Evolutionary conservation across 1,140 invertebrate genomes (phyloP), one percentile per base, ranked within the genome.

Genomic region (Diprion similis): DNA sequence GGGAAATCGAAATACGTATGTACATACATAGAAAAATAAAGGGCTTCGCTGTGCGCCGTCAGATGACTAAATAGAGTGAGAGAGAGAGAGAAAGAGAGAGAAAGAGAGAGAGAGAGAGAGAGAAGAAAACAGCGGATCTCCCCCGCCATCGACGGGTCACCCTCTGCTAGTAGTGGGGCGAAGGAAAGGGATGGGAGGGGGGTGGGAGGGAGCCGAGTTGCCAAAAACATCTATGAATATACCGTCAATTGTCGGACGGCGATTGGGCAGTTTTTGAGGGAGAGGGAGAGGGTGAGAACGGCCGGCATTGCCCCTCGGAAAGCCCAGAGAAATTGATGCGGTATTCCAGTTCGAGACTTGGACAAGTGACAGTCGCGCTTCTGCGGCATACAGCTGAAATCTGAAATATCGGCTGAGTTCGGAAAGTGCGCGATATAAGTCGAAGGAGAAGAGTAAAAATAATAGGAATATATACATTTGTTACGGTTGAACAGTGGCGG

Each of bases 151-250:
- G 10, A 17, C 68, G 17, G 10, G 17, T 51, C 71, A 4, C 51
- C 18, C 13, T 45, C 47, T 10, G n/a, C 66, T 17, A 3, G 51
- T 17, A 13, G 59, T 37, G 24, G 1, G 1, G 24, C 24, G 24
- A 37, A 37, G 24, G 24, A 37, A 37, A 6, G 24, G 24, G 24
- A 1, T 3, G 24, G 24, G 24, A 37, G 71, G 24, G 71, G 17
- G 10, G n/a, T 3, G 13, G 69, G 69, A 37, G 69, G 8, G 11
- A 15, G 6, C 13, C n/a, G 71, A 37, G 66, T 75, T 72, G 74
- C 71, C 74, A 75, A 75, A 75, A 75, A 65, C 74, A 75, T 75
- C 74, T 75, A 75, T 72, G 74, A 75, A 75, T 75, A 37, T 37
- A 68, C 74, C 71, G 74, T 72, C 70, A 72, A 75, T 75, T 67